phyloP scores from a whole-genome alignment of 1,140 invertebrate genomes.

The Leucophenga varia region DNA sequence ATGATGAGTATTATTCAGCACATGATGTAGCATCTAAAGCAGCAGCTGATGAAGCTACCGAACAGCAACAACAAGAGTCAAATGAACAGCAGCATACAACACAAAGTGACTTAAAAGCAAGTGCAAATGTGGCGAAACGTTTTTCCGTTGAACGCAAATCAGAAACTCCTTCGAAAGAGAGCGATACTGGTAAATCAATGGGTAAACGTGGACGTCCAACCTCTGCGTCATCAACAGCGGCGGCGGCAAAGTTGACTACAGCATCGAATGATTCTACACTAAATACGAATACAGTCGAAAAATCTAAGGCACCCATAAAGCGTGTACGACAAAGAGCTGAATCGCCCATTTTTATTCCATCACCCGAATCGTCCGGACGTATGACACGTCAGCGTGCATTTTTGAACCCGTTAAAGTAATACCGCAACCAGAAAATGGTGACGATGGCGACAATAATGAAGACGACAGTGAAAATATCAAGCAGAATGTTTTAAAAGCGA shows the following conservation, averaged over 20 bases:
- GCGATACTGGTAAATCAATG: slow-evolving; percentile 18
- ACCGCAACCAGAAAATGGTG: slow-evolving; percentile 25
- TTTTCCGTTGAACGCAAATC: slow-evolving; percentile 18
- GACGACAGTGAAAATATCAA: background rate
- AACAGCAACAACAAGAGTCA: background rate
- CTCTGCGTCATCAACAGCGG: slow-evolving; percentile 4
- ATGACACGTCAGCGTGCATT: slow-evolving; percentile 52
- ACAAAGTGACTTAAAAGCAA: no score
- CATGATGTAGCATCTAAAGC: slow-evolving; percentile 36
- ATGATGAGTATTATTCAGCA: slow-evolving; percentile 46
- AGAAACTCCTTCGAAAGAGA: slow-evolving; percentile 24
- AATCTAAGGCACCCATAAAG: slow-evolving; percentile 31
- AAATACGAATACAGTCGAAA: slow-evolving; percentile 7
- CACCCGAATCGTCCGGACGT: slow-evolving; percentile 45
- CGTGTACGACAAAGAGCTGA: slow-evolving; percentile 39
- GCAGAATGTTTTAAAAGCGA: slow-evolving; percentile 1
- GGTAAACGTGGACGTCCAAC: slow-evolving; percentile 16
- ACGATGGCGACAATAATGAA: slow-evolving; percentile 3
- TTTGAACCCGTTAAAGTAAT: slow-evolving; percentile 52
- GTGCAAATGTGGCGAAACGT: no score
- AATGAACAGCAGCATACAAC: background rate
- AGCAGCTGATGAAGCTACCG: background rate
- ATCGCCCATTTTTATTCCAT: slow-evolving; percentile 53
- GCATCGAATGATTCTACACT: background rate
- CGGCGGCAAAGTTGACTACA: background rate